Evolutionary conservation across 2,113 vertebrate genomes (phyloP), one percentile per base, ranked within the genome.

Genomic region (Sprattus sprattus): DNA sequence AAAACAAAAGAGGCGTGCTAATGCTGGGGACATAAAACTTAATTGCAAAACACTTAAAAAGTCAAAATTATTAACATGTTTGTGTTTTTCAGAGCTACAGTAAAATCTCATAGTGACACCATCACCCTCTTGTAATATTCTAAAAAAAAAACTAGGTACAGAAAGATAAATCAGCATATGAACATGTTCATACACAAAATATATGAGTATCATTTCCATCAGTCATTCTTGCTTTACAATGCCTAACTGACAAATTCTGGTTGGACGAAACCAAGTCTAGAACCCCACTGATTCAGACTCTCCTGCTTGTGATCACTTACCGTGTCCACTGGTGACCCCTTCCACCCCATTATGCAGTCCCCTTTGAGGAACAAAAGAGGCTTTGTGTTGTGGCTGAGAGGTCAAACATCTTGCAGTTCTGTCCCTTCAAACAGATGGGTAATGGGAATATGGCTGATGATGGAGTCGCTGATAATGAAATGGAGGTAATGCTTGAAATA

Each of bases 341-440:
- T 82, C 81, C 86, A 88, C 86, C 67, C 89, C 85, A 90, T 88
- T 92, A 85, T 84, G 87, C 89, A 86, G 82, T 83, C 85, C 88
- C 86, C 78, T 85, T 83, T 86, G 84, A 57, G 45, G 57, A 82
- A 93, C 92, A 94, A 92, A 91, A 89, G 64, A 75, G 67, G 75
- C 90, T 85, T 92, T 93, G 90, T 93, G 25, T 87, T 44, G 81
- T 84, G 81, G 25, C 64, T 67, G 50, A 45, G 78, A 47, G 89
- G 89, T 89, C 85, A 87, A 89, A 85, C 52, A 84, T 86, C 78
- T 85, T n/a, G n/a, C 45, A 22, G 32, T 80, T 57, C 52, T 82
- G 84, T 87, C 83, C 87, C 88, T 89, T 89, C 81, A 89, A 89
- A 85, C 6, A 6, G 52, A 85, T 78, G 11, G 71, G 81, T 85